Base-by-base conservation (phyloP, 2,888 invertebrate species). In the Heteropelma amictum region DNA sequence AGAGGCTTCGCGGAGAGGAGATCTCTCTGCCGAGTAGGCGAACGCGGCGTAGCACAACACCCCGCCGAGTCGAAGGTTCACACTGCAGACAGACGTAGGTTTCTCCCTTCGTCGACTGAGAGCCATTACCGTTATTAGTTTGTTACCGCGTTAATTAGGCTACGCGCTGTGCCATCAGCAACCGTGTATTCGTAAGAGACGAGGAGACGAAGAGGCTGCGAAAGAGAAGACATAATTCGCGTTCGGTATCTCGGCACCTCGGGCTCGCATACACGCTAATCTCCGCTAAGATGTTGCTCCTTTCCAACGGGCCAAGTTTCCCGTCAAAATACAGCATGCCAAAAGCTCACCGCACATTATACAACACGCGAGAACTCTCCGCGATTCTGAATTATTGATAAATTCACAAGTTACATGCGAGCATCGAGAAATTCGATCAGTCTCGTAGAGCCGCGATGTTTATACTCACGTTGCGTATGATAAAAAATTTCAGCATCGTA, bases 61-160 rank as follows among this genome's bases (percentile, higher is more conserved):
- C n/a, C 33, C 23, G n/a, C 10, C 33, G 33, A 45, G 47, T 47
- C 23, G n/a, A 33, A 45, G 61, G 14, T 21, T 33, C 28, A 21
- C 23, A 12, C 23, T 45, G 12, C n/a, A n/a, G n/a, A n/a, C n/a
- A 38, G 21, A 19, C n/a, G 17, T 45, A 60, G 28, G 33, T 53
- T 51, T 35, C 47, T 49, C 65, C 63, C 67, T 70, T 54, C 54
- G 53, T 72, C 70, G 72, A 42, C 64, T 45, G 64, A n/a, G n/a
- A 73, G 72, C 78, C 78, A 79, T 79, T 78, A 79, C 42, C 73
- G 79, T 79, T 78, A 79, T 79, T 79, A 79, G 75, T 79, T 78
- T 71, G 71, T 78, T 79, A 79, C 78, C 68, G 65, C 65, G 54
- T 73, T 79, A 78, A 79, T 79, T 78, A 78, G 72, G 65, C 65